A percentile compares a stretch with the other conserved stretches of the same genome.
phyloP scores from a whole-genome alignment of 2,113 vertebrate species.

The Dicaeum eximium region DNA sequence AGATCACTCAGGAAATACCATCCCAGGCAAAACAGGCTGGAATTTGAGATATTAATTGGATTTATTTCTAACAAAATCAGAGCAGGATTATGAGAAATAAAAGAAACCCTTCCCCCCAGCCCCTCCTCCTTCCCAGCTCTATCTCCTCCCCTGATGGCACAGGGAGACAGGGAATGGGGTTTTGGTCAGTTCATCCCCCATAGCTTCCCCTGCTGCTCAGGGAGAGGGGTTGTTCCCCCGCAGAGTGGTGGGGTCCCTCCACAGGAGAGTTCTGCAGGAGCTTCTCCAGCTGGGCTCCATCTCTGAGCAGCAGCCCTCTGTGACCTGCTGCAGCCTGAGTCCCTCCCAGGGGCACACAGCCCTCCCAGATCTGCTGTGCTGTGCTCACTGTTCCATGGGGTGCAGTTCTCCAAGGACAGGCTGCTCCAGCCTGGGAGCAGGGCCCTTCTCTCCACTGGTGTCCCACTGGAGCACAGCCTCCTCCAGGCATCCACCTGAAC shows the following conservation, averaged over 20 bases:
- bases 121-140: background rate
- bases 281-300: accelerated
- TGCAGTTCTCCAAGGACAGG: background rate
- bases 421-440: background rate
- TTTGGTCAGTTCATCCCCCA: background rate
- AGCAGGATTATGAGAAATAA: background rate
- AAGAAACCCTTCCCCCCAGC: background rate
- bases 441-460: background rate
- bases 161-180: background rate
- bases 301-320: background rate
- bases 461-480: background rate
- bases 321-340: background rate
- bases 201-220: background rate
- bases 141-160: background rate
- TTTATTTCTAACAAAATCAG: background rate
- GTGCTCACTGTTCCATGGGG: too few relatives aligned
- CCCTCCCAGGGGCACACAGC: background rate
- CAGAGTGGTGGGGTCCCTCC: accelerated
- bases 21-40: background rate
- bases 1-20: background rate
- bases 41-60: background rate
- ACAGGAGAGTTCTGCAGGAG: background rate
- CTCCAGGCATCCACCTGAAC: background rate
- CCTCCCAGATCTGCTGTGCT: background rate
- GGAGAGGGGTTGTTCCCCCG: background rate